phyloP scores from a whole-genome alignment of 92 coral and sea anemone genomes.

The Anthopleura xanthogrammica region DNA sequence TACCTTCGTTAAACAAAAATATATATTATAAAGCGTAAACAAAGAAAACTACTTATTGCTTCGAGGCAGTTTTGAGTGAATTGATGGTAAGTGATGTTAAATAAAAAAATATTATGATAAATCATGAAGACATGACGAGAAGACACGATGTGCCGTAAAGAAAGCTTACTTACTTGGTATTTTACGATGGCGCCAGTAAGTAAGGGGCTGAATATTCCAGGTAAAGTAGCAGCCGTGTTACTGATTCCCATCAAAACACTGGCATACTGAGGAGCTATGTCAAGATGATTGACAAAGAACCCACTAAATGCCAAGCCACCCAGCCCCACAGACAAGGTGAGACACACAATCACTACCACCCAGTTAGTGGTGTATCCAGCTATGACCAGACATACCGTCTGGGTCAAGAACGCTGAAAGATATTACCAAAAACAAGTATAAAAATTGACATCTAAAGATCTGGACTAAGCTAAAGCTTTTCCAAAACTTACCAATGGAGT shows the following conservation, averaged over 20 bases:
- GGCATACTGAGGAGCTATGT: slow-evolving; percentile 89
- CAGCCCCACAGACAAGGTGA: slow-evolving; percentile 87
- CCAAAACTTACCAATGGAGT: slow-evolving; percentile 70
- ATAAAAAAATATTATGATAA: too few species aligned
- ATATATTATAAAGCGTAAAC: too few species aligned
- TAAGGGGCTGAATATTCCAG: slow-evolving; percentile 92
- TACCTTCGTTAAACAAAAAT: not conserved
- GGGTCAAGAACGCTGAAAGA: slow-evolving; percentile 71
- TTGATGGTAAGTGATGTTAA: too few species aligned
- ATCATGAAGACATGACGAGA: too few species aligned
- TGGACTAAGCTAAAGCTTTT: not conserved
- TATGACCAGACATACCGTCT: slow-evolving; percentile 68
- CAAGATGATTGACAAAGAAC: slow-evolving; percentile 92
- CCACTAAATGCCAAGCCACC: slow-evolving; percentile 97
- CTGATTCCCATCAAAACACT: slow-evolving; percentile 88
- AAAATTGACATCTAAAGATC: too few species aligned
- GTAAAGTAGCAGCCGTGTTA: slow-evolving; percentile 84
- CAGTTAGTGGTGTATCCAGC: slow-evolving; percentile 84
- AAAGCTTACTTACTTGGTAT: slow-evolving; percentile 63
- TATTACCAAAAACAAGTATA: not conserved
- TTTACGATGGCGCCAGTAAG: slow-evolving; percentile 82
- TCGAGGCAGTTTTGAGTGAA: too few species aligned
- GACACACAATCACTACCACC: slow-evolving; percentile 67
- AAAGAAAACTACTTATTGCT: too few species aligned
- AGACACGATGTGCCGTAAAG: not conserved